Percentiles rank a stretch among this genome's conserved stretches.
Evolutionary conservation across 2,113 vertebrate genomes (phyloP).

Genomic region (Pygathrix nemaeus): DNA sequence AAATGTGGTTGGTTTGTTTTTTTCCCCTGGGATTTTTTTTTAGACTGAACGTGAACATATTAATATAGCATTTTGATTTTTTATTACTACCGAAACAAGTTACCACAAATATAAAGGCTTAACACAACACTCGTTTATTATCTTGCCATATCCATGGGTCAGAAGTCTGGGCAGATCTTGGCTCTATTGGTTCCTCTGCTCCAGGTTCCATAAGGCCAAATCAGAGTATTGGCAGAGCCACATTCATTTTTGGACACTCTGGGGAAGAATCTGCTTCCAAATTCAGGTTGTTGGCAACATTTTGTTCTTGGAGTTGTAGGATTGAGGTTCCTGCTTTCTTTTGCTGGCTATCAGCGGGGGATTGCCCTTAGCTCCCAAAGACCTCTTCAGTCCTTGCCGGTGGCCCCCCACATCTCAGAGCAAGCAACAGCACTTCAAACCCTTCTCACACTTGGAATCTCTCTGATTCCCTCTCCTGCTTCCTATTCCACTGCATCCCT

Average conservation of each 20-base stretch:
- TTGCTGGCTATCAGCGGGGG: neutral
- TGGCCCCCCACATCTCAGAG: neutral
- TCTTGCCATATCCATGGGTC: neutral
- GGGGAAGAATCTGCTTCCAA: neutral
- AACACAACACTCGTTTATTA: neutral
- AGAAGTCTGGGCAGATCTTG: neutral
- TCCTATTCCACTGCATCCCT: neutral
- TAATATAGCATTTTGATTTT: neutral
- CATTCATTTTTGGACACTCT: neutral
- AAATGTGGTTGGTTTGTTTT: neutral
- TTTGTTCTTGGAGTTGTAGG: neutral
- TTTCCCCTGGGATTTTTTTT: constrained; percentile 5
- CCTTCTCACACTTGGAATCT: neutral
- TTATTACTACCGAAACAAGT: neutral
- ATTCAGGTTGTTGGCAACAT: neutral
- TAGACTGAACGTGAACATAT: neutral
- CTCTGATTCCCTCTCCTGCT: neutral
- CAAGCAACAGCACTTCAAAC: neutral
- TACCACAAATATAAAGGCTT: neutral
- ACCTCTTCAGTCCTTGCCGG: neutral
- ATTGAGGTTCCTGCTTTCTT: neutral
- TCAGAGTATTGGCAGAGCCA: neutral
- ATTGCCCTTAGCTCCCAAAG: neutral
- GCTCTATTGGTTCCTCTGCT: neutral
- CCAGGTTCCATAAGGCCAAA: neutral